phyloP scores from a whole-genome alignment of 2,797 vertebrate genomes.

The Malurus leucopterus region DNA sequence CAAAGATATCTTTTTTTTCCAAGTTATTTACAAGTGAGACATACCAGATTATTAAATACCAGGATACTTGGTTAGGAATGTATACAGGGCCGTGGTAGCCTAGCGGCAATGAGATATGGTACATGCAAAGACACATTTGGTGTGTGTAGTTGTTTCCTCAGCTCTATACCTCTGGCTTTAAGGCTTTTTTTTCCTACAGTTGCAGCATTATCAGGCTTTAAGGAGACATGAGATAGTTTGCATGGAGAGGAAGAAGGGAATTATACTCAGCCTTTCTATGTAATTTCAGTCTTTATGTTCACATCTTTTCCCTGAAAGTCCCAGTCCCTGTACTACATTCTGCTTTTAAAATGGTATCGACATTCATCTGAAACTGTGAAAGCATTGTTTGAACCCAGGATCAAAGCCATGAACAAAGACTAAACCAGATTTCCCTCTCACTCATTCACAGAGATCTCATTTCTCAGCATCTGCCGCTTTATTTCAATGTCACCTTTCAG shows the following conservation, averaged over 20 bases:
- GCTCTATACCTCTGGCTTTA: background rate
- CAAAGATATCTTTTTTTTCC: background rate
- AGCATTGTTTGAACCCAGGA: background rate
- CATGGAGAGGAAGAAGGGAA: background rate
- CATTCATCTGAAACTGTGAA: background rate
- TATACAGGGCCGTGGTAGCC: background rate
- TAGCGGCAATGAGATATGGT: background rate
- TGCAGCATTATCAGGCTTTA: background rate
- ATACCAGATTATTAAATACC: background rate
- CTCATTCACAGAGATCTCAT: background rate
- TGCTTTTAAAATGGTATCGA: background rate
- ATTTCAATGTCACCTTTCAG: constrained; percentile 39
- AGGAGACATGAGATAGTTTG: background rate
- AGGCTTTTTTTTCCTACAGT: background rate
- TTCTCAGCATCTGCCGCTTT: background rate
- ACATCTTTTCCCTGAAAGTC: background rate
- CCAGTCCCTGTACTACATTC: background rate
- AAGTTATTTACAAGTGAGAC: background rate
- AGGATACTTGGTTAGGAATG: background rate
- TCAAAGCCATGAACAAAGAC: background rate
- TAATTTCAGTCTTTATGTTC: background rate
- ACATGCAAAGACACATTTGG: background rate
- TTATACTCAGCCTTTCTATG: background rate
- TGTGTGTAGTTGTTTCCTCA: background rate
- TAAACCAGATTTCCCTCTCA: background rate